These are phyloP conservation scores for Teleogryllus oceanicus DNA, from an alignment of 2,888 invertebrate species.

Conservation along the genomic window DNA sequence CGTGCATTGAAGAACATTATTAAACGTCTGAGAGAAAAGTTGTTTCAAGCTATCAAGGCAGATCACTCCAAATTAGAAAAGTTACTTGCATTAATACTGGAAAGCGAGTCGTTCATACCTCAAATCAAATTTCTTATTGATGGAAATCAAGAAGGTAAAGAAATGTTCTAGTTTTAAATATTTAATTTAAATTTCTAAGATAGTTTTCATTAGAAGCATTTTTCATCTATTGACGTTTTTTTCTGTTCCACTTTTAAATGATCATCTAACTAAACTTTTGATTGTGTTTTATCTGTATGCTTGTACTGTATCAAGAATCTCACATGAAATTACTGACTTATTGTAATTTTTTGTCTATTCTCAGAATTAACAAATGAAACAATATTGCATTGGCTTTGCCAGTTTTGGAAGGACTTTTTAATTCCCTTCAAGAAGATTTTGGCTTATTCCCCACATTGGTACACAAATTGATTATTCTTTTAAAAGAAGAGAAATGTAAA, in stretches of 20 bases:
- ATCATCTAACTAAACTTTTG: too few species aligned
- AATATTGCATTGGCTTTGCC: constrained; percentile 5
- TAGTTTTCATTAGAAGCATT: too few species aligned
- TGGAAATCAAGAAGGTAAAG: background rate
- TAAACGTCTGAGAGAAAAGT: background rate
- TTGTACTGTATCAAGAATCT: background rate
- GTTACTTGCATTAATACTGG: background rate
- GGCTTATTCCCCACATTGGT: background rate
- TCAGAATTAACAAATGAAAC: constrained; percentile 1
- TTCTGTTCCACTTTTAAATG: too few species aligned
- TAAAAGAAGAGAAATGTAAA: constrained; percentile 18
- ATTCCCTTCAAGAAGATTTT: background rate
- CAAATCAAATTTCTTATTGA: background rate
- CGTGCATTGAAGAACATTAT: too few species aligned
- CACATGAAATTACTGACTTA: background rate
- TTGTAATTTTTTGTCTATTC: background rate
- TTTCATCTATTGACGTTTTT: too few species aligned
- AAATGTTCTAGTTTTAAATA: background rate
- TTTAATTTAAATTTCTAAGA: too few species aligned
- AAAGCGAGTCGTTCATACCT: constrained; percentile 18
- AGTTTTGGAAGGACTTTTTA: constrained; percentile 23
- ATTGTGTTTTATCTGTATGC: too few species aligned
- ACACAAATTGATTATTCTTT: constrained; percentile 20
- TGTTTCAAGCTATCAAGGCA: background rate
- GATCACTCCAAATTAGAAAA: background rate